A percentile compares a stretch with the other conserved stretches of the same genome.
Evolutionary conservation across 2,888 invertebrate genomes (phyloP).

Genomic region (Megaustenia siamemsis): DNA sequence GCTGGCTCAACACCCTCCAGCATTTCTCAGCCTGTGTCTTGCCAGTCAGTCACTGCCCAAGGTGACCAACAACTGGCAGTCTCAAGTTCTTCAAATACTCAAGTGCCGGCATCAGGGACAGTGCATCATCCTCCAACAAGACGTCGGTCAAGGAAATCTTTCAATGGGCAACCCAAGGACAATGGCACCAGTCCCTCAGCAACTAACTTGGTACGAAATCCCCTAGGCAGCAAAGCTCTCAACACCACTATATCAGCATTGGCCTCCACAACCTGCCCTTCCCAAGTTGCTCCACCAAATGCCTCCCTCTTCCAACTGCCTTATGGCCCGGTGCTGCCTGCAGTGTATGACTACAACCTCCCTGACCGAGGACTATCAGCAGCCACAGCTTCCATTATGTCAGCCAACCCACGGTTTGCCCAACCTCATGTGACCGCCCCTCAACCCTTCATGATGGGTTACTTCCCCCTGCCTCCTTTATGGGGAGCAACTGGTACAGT

Average conservation of each 20-base stretch:
- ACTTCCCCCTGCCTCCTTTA: conserved; percentile 55
- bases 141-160: conserved; percentile 30
- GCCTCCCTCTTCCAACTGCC: conserved; percentile 42
- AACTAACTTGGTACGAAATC: conserved; percentile 5
- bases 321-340: conserved; percentile 55
- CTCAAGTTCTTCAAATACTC: conserved; percentile 27
- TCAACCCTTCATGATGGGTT: conserved; percentile 59
- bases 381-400: conserved; percentile 58
- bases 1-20: background rate
- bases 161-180: background rate
- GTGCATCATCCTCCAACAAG: conserved; percentile 38
- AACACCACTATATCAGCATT: background rate
- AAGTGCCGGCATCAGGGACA: background rate
- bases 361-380: conserved; percentile 72
- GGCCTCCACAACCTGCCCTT: conserved; percentile 27
- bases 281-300: conserved; percentile 39
- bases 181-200: conserved; percentile 34
- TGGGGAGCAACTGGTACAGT: conserved; percentile 51
- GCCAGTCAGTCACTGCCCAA: conserved; percentile 1
- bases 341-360: conserved; percentile 71
- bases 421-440: conserved; percentile 60
- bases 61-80: conserved; percentile 18
- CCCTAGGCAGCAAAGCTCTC: conserved; percentile 39
- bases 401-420: conserved; percentile 53
- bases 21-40: background rate